These are phyloP conservation scores for Drosophila kambysellisi DNA, from an alignment of 2,888 invertebrate genomes.

Conservation along the genomic window DNA sequence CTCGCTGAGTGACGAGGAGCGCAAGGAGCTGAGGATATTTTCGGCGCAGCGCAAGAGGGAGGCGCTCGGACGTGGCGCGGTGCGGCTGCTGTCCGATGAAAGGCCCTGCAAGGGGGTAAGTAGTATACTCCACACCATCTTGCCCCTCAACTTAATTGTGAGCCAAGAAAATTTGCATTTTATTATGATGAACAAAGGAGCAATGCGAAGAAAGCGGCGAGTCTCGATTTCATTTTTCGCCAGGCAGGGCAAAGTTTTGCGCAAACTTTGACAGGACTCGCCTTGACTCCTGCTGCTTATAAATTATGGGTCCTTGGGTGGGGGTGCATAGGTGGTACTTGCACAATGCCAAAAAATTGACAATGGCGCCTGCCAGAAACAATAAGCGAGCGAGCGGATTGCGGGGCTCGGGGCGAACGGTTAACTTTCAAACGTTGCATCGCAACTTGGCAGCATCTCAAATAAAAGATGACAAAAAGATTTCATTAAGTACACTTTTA, in stretches of 20 bases:
- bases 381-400: slow-evolving; percentile 47
- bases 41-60: slow-evolving; percentile 97
- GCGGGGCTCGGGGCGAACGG: background rate
- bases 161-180: slow-evolving; percentile 74
- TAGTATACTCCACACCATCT: slow-evolving; percentile 3
- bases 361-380: slow-evolving; percentile 70
- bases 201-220: slow-evolving; percentile 36
- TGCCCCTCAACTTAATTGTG: slow-evolving; percentile 56
- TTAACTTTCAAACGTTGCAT: slow-evolving; percentile 59
- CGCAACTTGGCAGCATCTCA: slow-evolving; percentile 56
- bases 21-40: slow-evolving; percentile 96
- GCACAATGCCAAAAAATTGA: slow-evolving; percentile 47
- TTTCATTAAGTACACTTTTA: slow-evolving; percentile 82
- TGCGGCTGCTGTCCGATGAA: slow-evolving; percentile 91
- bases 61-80: slow-evolving; percentile 96
- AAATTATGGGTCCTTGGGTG: slow-evolving; percentile 21
- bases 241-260: slow-evolving; percentile 57
- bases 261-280: slow-evolving; percentile 52
- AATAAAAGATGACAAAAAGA: slow-evolving; percentile 83
- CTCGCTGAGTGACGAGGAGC: slow-evolving; percentile 95
- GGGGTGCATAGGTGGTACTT: background rate
- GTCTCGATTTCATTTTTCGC: slow-evolving; percentile 75
- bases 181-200: slow-evolving; percentile 65
- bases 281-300: slow-evolving; percentile 19
- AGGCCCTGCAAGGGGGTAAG: slow-evolving; percentile 92